phyloP scores from a whole-genome alignment of 1,140 invertebrate species.

The Oscheius sp. region DNA sequence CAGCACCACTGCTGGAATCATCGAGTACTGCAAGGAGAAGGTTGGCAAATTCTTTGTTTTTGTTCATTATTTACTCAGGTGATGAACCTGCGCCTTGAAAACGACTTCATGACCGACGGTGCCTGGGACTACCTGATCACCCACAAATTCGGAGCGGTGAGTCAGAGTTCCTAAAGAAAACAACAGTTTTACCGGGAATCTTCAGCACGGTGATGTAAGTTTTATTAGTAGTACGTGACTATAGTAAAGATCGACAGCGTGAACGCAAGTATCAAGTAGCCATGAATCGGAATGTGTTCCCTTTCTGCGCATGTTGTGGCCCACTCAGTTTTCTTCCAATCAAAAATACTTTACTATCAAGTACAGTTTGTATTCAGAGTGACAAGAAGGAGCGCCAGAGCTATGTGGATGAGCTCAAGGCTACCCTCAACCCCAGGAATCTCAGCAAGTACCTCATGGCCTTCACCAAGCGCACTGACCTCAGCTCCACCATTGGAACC shows the following conservation, averaged over 20 bases:
- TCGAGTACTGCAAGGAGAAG: constrained; percentile 81
- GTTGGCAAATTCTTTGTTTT: constrained; percentile 62
- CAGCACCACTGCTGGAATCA: constrained; percentile 78
- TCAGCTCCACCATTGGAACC: constrained; percentile 54
- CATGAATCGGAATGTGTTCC: too few species aligned
- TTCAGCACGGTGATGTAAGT: constrained; percentile 11
- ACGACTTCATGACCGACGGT: constrained; percentile 70
- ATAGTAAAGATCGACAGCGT: too few species aligned
- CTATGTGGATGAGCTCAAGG: constrained; percentile 74
- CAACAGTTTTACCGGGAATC: not conserved
- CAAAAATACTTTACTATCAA: not conserved
- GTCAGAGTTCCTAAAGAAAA: constrained; percentile 60
- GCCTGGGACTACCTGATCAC: constrained; percentile 80
- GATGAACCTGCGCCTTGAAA: constrained; percentile 71
- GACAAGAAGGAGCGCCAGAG: constrained; percentile 76
- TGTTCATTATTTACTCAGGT: constrained; percentile 64
- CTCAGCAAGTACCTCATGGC: constrained; percentile 64
- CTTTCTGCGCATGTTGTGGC: not conserved
- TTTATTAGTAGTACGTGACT: constrained; percentile 2
- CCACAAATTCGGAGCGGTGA: constrained; percentile 86
- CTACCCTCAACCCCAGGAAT: constrained; percentile 79
- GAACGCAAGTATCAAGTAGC: too few species aligned
- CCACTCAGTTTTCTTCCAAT: not conserved
- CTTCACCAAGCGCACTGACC: constrained; percentile 58
- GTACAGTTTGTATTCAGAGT: too few species aligned